Evolutionary conservation across 2,797 vertebrate genomes (phyloP).

Genomic region (Parauchenoglanis punctatus): DNA sequence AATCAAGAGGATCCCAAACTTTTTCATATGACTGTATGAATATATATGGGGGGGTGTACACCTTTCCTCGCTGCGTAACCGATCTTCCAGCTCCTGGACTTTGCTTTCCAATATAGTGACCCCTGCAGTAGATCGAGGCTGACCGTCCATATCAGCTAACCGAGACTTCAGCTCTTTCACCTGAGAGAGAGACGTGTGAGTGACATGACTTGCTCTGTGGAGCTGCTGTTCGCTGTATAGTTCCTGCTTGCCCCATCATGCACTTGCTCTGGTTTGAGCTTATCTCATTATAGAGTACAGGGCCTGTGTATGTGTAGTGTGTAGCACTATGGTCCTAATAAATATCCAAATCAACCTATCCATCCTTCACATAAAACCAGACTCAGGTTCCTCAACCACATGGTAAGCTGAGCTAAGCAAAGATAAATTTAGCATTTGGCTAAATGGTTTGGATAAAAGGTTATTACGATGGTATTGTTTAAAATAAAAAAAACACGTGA

Average conservation of each 20-base stretch:
- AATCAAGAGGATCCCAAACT: no score
- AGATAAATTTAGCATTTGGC: background rate
- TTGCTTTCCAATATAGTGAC: slow-evolving; percentile 82
- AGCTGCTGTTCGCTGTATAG: background rate
- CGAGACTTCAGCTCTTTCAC: slow-evolving; percentile 88
- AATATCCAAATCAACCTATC: background rate
- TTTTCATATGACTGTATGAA: no score
- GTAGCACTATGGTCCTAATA: background rate
- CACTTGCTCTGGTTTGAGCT: background rate
- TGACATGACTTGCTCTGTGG: background rate
- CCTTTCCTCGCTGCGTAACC: slow-evolving; percentile 88
- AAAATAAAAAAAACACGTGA: no score
- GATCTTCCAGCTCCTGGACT: slow-evolving; percentile 88
- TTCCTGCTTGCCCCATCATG: background rate
- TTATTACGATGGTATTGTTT: background rate
- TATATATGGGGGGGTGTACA: slow-evolving; percentile 23
- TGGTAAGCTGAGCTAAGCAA: background rate
- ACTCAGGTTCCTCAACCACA: background rate
- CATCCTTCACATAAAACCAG: background rate
- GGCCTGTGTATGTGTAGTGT: background rate
- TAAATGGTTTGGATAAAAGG: background rate
- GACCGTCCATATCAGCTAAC: slow-evolving; percentile 83
- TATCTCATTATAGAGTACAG: background rate
- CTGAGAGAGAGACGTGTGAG: slow-evolving; percentile 62
- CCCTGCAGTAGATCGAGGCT: slow-evolving; percentile 75